Base-by-base conservation (phyloP, 2,113 vertebrate species). In the Aptenodytes patagonicus region DNA sequence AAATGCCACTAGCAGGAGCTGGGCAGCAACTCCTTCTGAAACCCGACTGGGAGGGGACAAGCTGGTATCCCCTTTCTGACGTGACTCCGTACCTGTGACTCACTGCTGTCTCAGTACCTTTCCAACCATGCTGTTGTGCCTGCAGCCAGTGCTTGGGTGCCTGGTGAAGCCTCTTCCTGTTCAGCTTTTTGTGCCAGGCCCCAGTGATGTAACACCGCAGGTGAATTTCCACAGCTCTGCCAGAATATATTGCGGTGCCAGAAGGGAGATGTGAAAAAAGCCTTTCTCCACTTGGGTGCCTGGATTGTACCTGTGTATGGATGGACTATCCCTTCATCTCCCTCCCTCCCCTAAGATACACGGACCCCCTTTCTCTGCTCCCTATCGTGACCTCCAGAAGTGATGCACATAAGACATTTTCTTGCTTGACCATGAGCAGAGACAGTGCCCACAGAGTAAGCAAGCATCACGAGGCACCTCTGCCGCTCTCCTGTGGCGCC, bases 221-320 rank as follows among this genome's bases (percentile, higher is more conserved):
- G 72, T 93, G 89, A 91, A 97, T 98, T 97, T 92, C 96, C 80
- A 95, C 90, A 95, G 80, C 46, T 65, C 66, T 92, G 68, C 46
- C 79, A 68, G 64, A 81, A 94, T 57, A 49, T 69, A 49, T 34
- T 31, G 31, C 4, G 5, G 55, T 57, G 68, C 84, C 44, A 38
- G 66, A 72, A 76, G 47, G 82, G 78, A 90, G 38, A 47, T 68
- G 32, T 47, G 72, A 75, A 82, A 96, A 70, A 82, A 36, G 11
- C 12, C 46, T 83, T 91, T 92, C 32, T 28, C 21, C 17, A 40
- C 2, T 12, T 0, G 0, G 7, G 18, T 90, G 26, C 51, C 10
- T 87, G 52, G 19, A 31, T 66, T 49, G 16, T 55, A n/a, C 20
- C 13, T 65, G 40, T 34, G n/a, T n/a, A 22, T 25, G 57, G 36